phyloP scores from a whole-genome alignment of 2,113 vertebrate species.

The Oryzias melastigma region DNA sequence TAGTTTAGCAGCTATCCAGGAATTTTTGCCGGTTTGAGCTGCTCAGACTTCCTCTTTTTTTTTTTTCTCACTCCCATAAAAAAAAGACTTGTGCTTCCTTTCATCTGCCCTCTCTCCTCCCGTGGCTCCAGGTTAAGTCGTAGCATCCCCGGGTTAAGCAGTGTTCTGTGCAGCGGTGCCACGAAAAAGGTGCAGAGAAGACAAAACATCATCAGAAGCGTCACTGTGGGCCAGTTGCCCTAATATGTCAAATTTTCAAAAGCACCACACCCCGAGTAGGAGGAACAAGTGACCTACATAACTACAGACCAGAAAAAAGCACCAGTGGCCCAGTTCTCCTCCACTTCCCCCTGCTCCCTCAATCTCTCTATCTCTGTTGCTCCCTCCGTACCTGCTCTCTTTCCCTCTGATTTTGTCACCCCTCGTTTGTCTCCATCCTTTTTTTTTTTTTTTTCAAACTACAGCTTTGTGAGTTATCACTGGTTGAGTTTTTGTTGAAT shows the following conservation, averaged over 20 bases:
- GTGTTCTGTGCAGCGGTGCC: conserved; percentile 49
- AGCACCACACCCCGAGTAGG: conserved; percentile 77
- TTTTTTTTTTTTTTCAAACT: conserved; percentile 56
- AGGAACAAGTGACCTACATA: conserved; percentile 87
- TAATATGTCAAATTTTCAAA: conserved; percentile 85
- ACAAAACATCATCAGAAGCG: conserved; percentile 58
- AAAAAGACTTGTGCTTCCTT: conserved; percentile 11
- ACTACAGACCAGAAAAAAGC: conserved; percentile 82
- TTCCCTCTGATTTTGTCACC: conserved; percentile 68
- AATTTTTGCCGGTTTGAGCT: conserved; percentile 23
- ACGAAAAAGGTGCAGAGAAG: conserved; percentile 55
- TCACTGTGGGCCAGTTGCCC: conserved; percentile 78
- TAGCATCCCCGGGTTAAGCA: conserved; percentile 44
- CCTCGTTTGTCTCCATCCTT: conserved; percentile 56
- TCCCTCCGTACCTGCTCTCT: conserved; percentile 52
- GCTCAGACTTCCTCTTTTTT: conserved; percentile 2
- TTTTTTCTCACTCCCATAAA: conserved; percentile 8
- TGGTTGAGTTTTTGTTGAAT: not conserved
- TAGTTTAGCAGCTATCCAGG: conserved; percentile 37
- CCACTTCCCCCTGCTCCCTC: conserved; percentile 13
- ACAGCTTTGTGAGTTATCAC: conserved; percentile 70
- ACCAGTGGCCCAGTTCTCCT: conserved; percentile 82
- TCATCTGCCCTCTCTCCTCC: conserved; percentile 14
- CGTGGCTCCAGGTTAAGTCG: conserved; percentile 7
- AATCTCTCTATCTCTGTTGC: conserved; percentile 33